Conservation (phyloP, 2,113 vertebrate species). For the Nerophis ophidion region DNA sequence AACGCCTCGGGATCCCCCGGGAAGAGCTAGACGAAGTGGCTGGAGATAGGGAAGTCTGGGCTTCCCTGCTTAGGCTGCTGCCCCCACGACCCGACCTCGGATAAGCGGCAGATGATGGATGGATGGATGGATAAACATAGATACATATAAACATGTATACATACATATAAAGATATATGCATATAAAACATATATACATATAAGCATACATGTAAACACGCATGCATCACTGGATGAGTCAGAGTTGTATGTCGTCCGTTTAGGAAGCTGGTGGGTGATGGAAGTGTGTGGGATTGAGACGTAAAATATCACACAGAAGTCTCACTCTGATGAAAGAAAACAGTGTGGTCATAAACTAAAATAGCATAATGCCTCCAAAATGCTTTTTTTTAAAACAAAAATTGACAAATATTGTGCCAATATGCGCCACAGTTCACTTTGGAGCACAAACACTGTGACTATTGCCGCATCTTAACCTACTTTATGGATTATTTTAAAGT, state of each 20-base stretch:
- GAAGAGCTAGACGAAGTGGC: too few relatives aligned
- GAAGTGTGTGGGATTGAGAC: background rate
- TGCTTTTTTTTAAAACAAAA: background rate
- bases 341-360: background rate
- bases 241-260: constrained; percentile 19
- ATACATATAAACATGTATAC: too few relatives aligned
- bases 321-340: background rate
- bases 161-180: constrained; percentile 4
- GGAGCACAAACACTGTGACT: background rate
- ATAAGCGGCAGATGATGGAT: too few relatives aligned
- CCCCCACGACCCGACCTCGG: too few relatives aligned
- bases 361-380: background rate
- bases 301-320: constrained; percentile 2
- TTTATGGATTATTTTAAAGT: background rate
- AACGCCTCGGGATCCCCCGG: too few relatives aligned
- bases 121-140: too few relatives aligned
- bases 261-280: constrained; percentile 8
- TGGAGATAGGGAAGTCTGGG: too few relatives aligned
- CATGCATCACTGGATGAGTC: constrained; percentile 17
- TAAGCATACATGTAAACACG: background rate
- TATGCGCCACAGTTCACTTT: too few relatives aligned
- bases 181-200: background rate
- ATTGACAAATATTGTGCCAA: background rate
- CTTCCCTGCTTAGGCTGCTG: too few relatives aligned
- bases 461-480: too few relatives aligned